Evolutionary conservation across 2,797 vertebrate genomes (phyloP), one percentile per base, ranked within the genome.

Genomic region (Danionella dracula): DNA sequence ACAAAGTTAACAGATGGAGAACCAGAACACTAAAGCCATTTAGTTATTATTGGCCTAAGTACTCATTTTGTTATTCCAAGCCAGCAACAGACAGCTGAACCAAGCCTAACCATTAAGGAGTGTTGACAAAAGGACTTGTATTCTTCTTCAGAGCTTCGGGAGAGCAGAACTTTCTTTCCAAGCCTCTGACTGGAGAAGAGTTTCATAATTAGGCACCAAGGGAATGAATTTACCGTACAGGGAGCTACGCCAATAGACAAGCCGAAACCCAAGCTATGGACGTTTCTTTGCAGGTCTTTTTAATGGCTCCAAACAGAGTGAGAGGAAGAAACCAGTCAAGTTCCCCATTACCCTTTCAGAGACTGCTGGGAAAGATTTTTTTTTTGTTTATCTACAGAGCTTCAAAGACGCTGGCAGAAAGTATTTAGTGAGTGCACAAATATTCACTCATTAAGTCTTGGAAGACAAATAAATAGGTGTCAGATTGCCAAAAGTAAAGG

Each of bases 301-400:
- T 37, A 29, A 19, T 57, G 55, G 55, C 27, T n/a, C n/a, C 17
- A 63, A 42, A 20, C 60, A 42, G 10, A 57, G 27, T 32, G 55
- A 57, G 40, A 57, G 31, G 29, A 4, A 40, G 17, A 41, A 31
- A 10, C 15, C 48, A 51, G 27, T 12, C 37, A 51, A 34, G 37
- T 21, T 63, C n/a, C 48, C 51, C 60, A 41, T 53, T 34, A 42
- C 19, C 15, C 38, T 64, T 29, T 37, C 16, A 53, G 49, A 64
- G 27, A 44, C 38, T 54, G n/a, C 38, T 53, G 61, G 49, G 46
- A 63, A 51, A 29, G 37, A 34, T 35, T 15, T 34, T 54, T 32
- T n/a, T 54, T 34, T 45, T 44, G n/a, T 17, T 38, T 29, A 64
- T 64, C 31, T 27, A 45, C 29, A 27, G 61, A 20, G 61, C 49